Evolutionary conservation across 2,888 invertebrate genomes (phyloP).

Genomic region (Calameuta pallipes): DNA sequence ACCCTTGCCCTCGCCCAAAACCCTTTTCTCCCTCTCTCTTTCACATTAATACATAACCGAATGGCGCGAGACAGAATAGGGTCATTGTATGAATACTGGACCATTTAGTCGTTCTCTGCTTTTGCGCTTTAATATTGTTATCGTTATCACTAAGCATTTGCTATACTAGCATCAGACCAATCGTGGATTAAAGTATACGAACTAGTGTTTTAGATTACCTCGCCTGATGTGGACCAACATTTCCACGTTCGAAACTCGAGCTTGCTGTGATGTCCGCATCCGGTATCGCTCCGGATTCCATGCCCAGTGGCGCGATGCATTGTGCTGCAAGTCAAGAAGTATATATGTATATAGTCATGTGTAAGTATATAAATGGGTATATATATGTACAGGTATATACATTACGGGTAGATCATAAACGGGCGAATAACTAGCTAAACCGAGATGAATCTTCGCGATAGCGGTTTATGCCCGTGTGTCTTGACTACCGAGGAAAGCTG

Average conservation of each 20-base stretch:
- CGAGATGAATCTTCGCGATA: constrained; percentile 54
- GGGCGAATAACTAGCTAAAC: constrained; percentile 55
- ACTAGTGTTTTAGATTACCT: constrained; percentile 66
- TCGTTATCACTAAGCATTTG: neutral
- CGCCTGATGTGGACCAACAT: constrained; percentile 75
- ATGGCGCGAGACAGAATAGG: neutral
- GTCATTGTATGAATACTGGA: neutral
- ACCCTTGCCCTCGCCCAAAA: too few species aligned
- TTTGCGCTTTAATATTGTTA: neutral
- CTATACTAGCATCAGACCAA: neutral
- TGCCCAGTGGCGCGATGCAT: constrained; percentile 73
- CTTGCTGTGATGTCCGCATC: constrained; percentile 75
- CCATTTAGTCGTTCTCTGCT: neutral
- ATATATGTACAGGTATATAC: constrained; percentile 20
- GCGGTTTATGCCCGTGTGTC: constrained; percentile 40
- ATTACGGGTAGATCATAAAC: constrained; percentile 53
- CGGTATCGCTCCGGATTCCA: constrained; percentile 73
- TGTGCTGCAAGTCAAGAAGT: constrained; percentile 65
- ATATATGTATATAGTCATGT: neutral
- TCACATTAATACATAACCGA: neutral
- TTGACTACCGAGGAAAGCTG: constrained; percentile 27
- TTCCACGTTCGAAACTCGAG: constrained; percentile 73
- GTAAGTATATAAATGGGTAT: neutral
- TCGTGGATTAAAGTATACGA: neutral
- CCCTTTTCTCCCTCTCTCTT: neutral